Evolutionary conservation across 2,888 invertebrate genomes (phyloP).

Genomic region (Phaedon cochleariae): DNA sequence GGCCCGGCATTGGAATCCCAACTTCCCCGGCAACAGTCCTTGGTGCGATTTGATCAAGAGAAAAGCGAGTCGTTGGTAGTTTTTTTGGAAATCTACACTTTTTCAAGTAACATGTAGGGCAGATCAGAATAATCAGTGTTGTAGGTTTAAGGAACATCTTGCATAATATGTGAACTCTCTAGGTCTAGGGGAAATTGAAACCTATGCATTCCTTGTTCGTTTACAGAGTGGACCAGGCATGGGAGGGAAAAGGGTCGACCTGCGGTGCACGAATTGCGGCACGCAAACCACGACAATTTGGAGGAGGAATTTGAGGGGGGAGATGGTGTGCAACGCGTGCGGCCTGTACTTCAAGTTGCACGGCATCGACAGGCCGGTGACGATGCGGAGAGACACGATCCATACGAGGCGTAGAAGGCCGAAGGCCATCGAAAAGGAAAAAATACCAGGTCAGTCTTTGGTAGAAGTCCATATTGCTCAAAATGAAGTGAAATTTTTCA

Average conservation of each 20-base stretch:
- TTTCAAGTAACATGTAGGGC: no score
- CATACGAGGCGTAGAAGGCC: conserved; percentile 92
- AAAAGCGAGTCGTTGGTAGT: no score
- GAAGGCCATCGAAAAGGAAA: conserved; percentile 64
- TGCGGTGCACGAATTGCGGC: conserved; percentile 95
- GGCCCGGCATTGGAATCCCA: no score
- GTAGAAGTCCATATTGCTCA: no score
- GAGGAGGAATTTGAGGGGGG: conserved; percentile 94
- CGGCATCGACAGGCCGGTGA: conserved; percentile 90
- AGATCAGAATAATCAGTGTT: no score
- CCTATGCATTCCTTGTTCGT: not conserved
- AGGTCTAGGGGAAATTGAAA: no score
- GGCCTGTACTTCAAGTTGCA: conserved; percentile 97
- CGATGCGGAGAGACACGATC: conserved; percentile 96
- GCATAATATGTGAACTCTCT: no score
- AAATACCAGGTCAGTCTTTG: conserved; percentile 28
- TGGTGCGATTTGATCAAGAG: no score
- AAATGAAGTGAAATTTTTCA: no score
- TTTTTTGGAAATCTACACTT: no score
- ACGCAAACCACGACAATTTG: conserved; percentile 98
- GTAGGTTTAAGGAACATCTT: no score
- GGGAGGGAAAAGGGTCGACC: conserved; percentile 74
- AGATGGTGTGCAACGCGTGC: conserved; percentile 99
- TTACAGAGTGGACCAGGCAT: conserved; percentile 42
- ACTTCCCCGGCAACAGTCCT: no score